Conservation (phyloP, 2,888 invertebrate genomes). For the Melipona beecheii region DNA sequence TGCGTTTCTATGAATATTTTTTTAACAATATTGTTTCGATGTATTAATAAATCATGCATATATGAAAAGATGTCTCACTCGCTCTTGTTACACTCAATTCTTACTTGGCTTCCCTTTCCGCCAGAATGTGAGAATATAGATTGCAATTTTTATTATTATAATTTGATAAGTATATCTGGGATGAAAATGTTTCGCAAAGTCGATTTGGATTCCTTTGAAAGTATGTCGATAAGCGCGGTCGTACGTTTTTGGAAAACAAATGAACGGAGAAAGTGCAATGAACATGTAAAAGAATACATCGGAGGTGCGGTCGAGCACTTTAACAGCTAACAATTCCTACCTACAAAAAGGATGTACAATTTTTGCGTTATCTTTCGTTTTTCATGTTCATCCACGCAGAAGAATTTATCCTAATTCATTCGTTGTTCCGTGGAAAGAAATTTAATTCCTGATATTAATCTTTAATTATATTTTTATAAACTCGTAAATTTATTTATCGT, state of each 20-base stretch:
- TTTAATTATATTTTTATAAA: slow-evolving; percentile 43
- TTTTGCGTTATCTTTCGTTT: neutral
- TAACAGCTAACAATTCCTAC: slow-evolving; percentile 40
- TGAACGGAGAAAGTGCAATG: slow-evolving; percentile 73
- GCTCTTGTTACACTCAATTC: neutral
- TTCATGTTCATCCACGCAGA: neutral
- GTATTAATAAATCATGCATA: slow-evolving; percentile 38
- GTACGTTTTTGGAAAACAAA: slow-evolving; percentile 74
- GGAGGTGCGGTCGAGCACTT: slow-evolving; percentile 59
- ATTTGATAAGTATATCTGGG: too few species aligned
- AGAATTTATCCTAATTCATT: neutral
- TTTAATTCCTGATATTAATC: slow-evolving; percentile 24
- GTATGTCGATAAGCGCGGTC: slow-evolving; percentile 61
- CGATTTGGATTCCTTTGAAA: slow-evolving; percentile 52
- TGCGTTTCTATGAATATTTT: slow-evolving; percentile 46
- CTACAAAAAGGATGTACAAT: neutral
- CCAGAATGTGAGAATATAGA: neutral
- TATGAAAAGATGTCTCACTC: neutral
- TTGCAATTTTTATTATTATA: neutral
- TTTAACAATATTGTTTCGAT: slow-evolving; percentile 38
- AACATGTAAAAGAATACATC: slow-evolving; percentile 67
- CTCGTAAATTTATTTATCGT: slow-evolving; percentile 41
- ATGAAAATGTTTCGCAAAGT: neutral
- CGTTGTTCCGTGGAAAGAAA: slow-evolving; percentile 22
- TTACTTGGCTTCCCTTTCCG: neutral